These are phyloP conservation scores for Bubo scandiacus DNA, from an alignment of 2,113 vertebrate species.

Conservation along the genomic window DNA sequence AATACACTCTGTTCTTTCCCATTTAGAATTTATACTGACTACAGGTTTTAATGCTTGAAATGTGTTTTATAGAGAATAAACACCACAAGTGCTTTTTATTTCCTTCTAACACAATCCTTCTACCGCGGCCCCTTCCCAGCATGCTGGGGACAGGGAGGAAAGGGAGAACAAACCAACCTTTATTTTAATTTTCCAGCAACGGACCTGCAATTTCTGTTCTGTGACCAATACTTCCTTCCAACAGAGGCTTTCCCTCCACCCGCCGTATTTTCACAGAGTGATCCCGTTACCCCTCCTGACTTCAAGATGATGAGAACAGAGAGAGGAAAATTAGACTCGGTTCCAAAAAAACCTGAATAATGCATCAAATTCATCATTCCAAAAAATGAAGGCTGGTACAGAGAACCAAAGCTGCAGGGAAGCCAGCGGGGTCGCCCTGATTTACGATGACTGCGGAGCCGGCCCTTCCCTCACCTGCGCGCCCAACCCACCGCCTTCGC, in stretches of 20 bases:
- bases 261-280: background rate
- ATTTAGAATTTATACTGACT: background rate
- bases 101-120: background rate
- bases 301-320: background rate
- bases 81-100: background rate
- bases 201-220: background rate
- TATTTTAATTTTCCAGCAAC: background rate
- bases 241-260: background rate
- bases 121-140: background rate
- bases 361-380: background rate
- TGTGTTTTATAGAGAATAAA: background rate
- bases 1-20: background rate
- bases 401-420: background rate
- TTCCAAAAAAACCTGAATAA: background rate
- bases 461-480: background rate
- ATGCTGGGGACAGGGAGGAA: background rate
- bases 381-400: background rate
- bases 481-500: background rate
- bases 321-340: background rate
- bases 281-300: background rate
- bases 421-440: accelerated
- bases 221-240: background rate
- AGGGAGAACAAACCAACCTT: background rate
- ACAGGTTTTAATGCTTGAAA: background rate
- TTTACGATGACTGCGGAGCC: accelerated